Evolutionary conservation across 2,797 vertebrate genomes (phyloP).

Genomic region (Myotis vivesi): DNA sequence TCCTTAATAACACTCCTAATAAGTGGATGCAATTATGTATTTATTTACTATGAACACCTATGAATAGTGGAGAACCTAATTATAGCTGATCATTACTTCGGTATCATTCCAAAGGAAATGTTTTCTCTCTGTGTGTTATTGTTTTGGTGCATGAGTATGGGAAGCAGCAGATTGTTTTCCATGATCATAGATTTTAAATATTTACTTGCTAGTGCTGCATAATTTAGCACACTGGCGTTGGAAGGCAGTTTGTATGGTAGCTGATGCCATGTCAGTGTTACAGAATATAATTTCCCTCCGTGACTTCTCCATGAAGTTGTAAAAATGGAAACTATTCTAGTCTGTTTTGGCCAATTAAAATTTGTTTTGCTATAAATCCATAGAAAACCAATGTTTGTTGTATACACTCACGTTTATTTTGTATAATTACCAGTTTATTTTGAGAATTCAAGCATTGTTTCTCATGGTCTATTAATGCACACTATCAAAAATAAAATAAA

Average conservation of each 20-base stretch:
- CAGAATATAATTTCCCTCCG: conserved; percentile 48
- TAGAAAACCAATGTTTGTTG: conserved; percentile 5
- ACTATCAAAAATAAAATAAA: conserved; percentile 32
- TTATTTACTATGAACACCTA: conserved; percentile 40
- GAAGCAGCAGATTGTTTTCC: conserved; percentile 54
- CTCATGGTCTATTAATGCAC: not conserved
- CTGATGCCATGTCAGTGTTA: conserved; percentile 43
- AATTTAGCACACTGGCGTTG: conserved; percentile 64
- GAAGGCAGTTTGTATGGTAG: conserved; percentile 56
- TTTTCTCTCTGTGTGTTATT: conserved; percentile 14
- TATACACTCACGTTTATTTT: conserved; percentile 31
- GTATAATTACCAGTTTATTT: conserved; percentile 22
- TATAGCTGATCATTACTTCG: conserved; percentile 42
- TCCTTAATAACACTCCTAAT: conserved; percentile 47
- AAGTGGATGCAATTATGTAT: conserved; percentile 46
- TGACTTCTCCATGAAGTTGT: not conserved
- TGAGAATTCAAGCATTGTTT: conserved; percentile 15
- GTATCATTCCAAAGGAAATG: not conserved
- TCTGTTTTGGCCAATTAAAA: conserved; percentile 35
- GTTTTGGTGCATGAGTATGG: conserved; percentile 24
- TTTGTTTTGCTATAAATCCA: conserved; percentile 21
- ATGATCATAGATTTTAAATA: conserved; percentile 66
- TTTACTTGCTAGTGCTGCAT: conserved; percentile 54
- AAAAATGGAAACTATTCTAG: conserved; percentile 36
- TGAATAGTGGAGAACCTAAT: conserved; percentile 43